Evolutionary conservation across 1,140 invertebrate species (phyloP).

Genomic region (Euura saliciscinereae): DNA sequence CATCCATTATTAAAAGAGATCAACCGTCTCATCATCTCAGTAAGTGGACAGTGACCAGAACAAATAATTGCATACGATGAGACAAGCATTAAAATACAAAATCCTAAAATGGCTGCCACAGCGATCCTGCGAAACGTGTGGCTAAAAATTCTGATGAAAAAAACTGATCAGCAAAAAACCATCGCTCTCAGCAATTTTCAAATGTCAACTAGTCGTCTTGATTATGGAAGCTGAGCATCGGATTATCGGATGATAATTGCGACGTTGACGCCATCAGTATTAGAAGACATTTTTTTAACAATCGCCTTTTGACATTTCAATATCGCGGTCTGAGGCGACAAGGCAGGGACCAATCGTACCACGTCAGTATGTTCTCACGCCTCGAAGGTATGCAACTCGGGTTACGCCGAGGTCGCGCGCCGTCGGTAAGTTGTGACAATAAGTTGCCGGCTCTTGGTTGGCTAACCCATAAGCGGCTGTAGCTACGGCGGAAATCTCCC

Average conservation of each 20-base stretch:
- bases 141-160: background rate
- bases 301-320: too few species aligned
- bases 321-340: too few species aligned
- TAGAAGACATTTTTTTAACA: too few species aligned
- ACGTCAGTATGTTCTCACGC: background rate
- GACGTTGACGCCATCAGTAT: too few species aligned
- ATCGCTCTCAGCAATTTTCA: background rate
- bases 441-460: conserved; percentile 42
- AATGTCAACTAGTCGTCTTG: background rate
- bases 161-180: background rate
- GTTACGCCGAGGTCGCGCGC: background rate
- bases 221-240: too few species aligned
- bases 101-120: too few species aligned
- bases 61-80: too few species aligned
- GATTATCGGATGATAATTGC: too few species aligned
- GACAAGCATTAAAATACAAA: too few species aligned
- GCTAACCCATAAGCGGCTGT: conserved; percentile 29
- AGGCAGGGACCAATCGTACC: too few species aligned
- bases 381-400: background rate
- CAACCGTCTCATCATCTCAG: background rate
- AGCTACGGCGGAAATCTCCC: conserved; percentile 26
- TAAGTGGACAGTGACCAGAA: too few species aligned
- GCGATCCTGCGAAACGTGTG: background rate
- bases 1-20: background rate
- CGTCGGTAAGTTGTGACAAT: conserved; percentile 42